Percentiles rank a stretch among this genome's conserved stretches.
Evolutionary conservation across 2,888 invertebrate species (phyloP).

Genomic region (Eupithecia inturbata): DNA sequence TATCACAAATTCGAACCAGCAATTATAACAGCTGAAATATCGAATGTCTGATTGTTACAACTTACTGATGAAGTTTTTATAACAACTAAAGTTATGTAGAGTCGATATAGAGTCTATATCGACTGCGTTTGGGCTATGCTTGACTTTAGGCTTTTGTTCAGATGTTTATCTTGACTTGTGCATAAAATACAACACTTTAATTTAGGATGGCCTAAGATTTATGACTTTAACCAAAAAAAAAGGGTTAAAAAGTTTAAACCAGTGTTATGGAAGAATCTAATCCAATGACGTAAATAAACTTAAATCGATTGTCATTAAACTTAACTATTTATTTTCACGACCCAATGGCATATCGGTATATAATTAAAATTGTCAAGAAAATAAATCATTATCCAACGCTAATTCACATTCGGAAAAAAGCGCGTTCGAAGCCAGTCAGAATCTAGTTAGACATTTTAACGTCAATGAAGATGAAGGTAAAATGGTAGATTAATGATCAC

Average conservation of each 20-base stretch:
- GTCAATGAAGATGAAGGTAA: background rate
- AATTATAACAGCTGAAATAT: slow-evolving; percentile 50
- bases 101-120: slow-evolving; percentile 2
- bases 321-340: background rate
- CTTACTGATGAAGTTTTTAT: slow-evolving; percentile 23
- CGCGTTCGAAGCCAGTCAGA: background rate
- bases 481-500: background rate
- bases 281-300: background rate
- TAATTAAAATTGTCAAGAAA: background rate
- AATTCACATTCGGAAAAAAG: background rate
- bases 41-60: slow-evolving; percentile 38
- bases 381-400: background rate
- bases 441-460: background rate
- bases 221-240: background rate
- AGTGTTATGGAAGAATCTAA: background rate
- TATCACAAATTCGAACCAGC: slow-evolving; percentile 49
- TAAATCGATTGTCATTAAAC: background rate
- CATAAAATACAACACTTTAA: background rate
- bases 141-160: slow-evolving; percentile 17
- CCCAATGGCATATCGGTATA: background rate
- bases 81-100: background rate
- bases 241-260: background rate
- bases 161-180: background rate
- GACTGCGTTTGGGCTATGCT: slow-evolving; percentile 13
- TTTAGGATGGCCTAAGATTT: background rate